phyloP scores from a whole-genome alignment of 2,888 invertebrate species.

The Erpobdella octoculata region DNA sequence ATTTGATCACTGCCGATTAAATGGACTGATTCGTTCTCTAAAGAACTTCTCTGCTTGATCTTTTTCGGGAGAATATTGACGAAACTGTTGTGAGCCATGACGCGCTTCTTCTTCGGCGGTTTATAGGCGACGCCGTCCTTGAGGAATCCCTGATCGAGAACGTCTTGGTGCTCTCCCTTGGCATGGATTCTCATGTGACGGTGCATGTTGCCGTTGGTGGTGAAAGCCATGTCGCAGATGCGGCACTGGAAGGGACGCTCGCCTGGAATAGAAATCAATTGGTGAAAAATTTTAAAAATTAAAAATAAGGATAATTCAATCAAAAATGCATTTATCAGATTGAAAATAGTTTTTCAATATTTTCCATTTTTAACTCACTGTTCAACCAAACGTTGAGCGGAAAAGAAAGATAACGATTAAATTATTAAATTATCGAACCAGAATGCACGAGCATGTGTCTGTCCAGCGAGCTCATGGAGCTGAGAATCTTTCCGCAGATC shows the following conservation, averaged over 20 bases:
- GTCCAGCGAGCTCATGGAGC: slow-evolving; percentile 71
- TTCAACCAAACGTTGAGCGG: background rate
- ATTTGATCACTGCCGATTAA: too few relatives aligned
- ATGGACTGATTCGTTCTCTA: too few relatives aligned
- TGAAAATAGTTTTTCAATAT: background rate
- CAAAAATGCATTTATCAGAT: too few relatives aligned
- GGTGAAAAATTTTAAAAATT: too few relatives aligned
- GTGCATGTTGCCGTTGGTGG: slow-evolving; percentile 78
- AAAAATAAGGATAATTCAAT: too few relatives aligned
- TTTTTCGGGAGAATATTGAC: background rate
- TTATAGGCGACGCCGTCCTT: slow-evolving; percentile 20
- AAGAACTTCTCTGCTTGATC: background rate
- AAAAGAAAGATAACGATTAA: slow-evolving; percentile 15
- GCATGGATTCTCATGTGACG: slow-evolving; percentile 70
- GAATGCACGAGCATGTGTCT: slow-evolving; percentile 73
- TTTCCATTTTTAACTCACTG: background rate
- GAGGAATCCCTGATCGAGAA: slow-evolving; percentile 1
- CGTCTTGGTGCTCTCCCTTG: slow-evolving; percentile 35
- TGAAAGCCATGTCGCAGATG: slow-evolving; percentile 71
- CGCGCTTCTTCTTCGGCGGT: slow-evolving; percentile 22
- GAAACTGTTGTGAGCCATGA: background rate
- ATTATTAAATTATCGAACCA: slow-evolving; percentile 40
- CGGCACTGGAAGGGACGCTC: slow-evolving; percentile 73
- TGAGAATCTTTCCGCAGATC: slow-evolving; percentile 64
- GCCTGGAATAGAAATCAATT: too few relatives aligned